Evolutionary conservation across 2,113 vertebrate species (phyloP).

Genomic region (Cephalopterus ornatus): DNA sequence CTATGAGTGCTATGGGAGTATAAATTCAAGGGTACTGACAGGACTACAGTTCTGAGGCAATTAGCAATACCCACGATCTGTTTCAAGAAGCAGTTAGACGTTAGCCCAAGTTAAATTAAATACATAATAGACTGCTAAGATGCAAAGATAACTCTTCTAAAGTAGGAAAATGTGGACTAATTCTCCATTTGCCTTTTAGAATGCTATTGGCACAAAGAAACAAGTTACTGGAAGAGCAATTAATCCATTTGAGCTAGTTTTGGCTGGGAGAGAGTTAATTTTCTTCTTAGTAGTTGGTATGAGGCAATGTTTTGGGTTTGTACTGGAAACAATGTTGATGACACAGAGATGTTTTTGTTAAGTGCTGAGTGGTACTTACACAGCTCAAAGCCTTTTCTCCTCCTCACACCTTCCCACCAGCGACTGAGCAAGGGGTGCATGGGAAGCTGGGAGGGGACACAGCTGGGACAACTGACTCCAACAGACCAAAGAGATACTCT

Average conservation of each 20-base stretch:
- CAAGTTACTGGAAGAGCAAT: background rate
- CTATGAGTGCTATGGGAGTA: background rate
- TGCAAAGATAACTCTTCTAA: background rate
- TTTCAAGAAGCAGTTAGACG: background rate
- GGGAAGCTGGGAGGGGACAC: background rate
- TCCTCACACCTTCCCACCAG: background rate
- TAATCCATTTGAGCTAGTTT: background rate
- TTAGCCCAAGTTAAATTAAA: background rate
- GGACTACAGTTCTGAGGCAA: background rate
- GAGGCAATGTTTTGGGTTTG: background rate
- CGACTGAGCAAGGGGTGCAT: accelerated
- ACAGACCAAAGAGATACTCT: background rate
- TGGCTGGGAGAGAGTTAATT: background rate
- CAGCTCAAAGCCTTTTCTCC: background rate
- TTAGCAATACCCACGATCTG: background rate
- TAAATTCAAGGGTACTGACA: background rate
- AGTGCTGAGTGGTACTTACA: background rate
- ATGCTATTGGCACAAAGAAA: background rate
- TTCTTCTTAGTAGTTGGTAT: background rate
- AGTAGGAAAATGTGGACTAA: background rate
- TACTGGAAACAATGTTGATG: background rate
- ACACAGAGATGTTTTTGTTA: background rate
- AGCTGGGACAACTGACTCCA: accelerated
- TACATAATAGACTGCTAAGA: background rate
- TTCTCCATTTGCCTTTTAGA: background rate